Evolutionary conservation across 2,797 vertebrate genomes (phyloP), one percentile per base, ranked within the genome.

Genomic region (Sebastes ruberrimus): DNA sequence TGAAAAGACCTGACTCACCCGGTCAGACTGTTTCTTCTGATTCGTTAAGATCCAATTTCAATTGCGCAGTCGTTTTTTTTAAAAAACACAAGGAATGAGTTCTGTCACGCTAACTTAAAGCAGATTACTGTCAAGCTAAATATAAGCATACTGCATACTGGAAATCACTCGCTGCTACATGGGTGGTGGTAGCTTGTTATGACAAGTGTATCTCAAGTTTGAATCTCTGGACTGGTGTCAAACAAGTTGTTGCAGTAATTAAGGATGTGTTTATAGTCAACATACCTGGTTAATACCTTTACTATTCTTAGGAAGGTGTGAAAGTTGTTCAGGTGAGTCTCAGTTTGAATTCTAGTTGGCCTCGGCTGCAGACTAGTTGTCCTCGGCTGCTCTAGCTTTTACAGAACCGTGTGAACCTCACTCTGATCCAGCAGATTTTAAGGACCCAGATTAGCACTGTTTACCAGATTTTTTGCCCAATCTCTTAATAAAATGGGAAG

Each of bases 11-110:
- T n/a, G 42, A 80, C 70, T 61, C 52, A 25, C 61, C 20, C n/a
- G 64, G 57, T 33, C 30, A 33, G 14, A 27, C 5, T 4, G 0
- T 71, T 6, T 60, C 16, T 73, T 38, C 23, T 16, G 7, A 18
- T 67, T 76, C 52, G n/a, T 1, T 61, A 32, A 33, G 53, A 77
- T 89, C 49, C 23, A 7, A 57, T 87, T 38, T 55, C 22, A 79
- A 10, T 22, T 55, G 6, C n/a, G 20, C 46, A 38, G 35, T 52
- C 42, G 3, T 56, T 61, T 53, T 63, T 61, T 27, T 16, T n/a
- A 2, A 53, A 33, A 27, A 78, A 74, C 13, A 32, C 3, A 22
- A 32, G 61, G 8, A 59, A 35, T 57, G 57, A 71, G 56, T 74
- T 53, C n/a, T 55, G 32, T 60, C 28, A 65, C 6, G 6, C 27